phyloP scores from a whole-genome alignment of 2,888 invertebrate genomes.

The Apotomis turbidana region DNA sequence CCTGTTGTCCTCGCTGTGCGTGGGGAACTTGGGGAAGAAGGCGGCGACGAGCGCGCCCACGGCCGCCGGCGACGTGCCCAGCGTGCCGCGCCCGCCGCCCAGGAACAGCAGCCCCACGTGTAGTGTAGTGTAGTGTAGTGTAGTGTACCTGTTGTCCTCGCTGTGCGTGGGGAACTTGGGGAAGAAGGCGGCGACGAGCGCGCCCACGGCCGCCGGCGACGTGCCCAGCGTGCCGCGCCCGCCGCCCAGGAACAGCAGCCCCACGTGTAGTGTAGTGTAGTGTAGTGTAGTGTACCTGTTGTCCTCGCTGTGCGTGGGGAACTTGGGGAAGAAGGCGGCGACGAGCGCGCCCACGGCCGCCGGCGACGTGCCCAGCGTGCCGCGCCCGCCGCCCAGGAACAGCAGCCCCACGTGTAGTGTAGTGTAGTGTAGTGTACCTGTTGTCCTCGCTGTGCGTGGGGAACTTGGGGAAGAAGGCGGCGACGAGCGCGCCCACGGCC shows the following conservation, averaged over 20 bases:
- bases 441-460: too few species aligned
- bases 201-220: too few species aligned
- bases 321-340: conserved; percentile 98
- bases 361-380: conserved; percentile 91
- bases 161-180: too few species aligned
- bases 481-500: too few species aligned
- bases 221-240: too few species aligned
- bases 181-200: too few species aligned
- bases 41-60: conserved; percentile 96
- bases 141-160: too few species aligned
- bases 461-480: too few species aligned
- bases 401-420: conserved; percentile 87
- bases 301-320: conserved; percentile 97
- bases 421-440: too few species aligned
- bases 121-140: too few species aligned
- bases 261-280: too few species aligned
- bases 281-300: conserved; percentile 89
- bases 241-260: too few species aligned
- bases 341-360: conserved; percentile 94
- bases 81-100: conserved; percentile 95
- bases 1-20: conserved; percentile 98
- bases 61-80: conserved; percentile 91
- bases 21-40: conserved; percentile 98
- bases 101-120: conserved; percentile 94
- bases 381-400: conserved; percentile 97